These are phyloP conservation scores for Agapornis roseicollis DNA, from an alignment of 2,113 vertebrate genomes.

Conservation along the genomic window DNA sequence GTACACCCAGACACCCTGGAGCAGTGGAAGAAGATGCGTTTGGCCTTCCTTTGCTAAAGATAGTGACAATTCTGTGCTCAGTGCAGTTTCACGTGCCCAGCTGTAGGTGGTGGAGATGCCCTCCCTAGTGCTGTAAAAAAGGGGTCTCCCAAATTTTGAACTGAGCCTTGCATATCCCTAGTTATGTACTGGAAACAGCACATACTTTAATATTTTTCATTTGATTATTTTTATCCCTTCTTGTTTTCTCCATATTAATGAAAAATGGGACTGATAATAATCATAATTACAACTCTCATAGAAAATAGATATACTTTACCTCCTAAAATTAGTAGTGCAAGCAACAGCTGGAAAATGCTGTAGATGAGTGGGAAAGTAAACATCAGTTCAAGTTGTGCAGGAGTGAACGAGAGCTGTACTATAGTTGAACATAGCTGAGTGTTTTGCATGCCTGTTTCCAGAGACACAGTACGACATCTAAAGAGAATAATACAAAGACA, in stretches of 20 bases:
- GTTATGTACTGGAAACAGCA: neutral
- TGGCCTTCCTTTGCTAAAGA: neutral
- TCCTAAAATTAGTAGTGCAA: conserved; percentile 73
- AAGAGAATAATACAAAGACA: neutral
- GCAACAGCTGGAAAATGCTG: conserved; percentile 88
- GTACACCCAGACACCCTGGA: neutral
- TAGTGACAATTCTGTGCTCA: neutral
- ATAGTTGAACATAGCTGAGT: conserved; percentile 92
- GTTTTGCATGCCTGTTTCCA: conserved; percentile 97
- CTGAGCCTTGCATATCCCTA: neutral
- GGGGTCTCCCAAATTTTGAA: neutral
- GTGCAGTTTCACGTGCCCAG: neutral
- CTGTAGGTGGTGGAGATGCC: neutral
- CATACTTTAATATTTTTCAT: neutral
- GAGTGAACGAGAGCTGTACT: conserved; percentile 88
- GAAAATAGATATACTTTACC: conserved; percentile 68
- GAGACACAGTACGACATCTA: conserved; percentile 90
- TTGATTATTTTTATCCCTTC: neutral
- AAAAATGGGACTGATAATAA: neutral
- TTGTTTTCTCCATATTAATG: neutral
- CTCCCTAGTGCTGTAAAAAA: neutral
- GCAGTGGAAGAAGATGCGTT: neutral
- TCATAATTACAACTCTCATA: neutral
- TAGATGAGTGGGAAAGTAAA: conserved; percentile 96
- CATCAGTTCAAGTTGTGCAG: conserved; percentile 83